Evolutionary conservation across 2,888 invertebrate species (phyloP), one percentile per base, ranked within the genome.

Genomic region (Athalia circularis): DNA sequence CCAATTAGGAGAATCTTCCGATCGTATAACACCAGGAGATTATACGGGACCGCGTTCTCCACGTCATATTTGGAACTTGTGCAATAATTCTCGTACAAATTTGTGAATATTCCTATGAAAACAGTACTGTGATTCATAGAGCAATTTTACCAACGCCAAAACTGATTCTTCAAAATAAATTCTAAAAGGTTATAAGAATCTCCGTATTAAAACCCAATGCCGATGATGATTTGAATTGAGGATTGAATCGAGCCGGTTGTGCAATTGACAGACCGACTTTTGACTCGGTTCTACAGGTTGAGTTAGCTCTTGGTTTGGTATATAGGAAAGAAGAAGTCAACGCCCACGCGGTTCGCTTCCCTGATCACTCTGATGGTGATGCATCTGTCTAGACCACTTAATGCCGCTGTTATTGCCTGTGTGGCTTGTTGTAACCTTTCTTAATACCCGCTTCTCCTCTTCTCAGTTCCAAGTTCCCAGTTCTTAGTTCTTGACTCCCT

Each of bases 271-370:
- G 0, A 29, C 29, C 29, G 29, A 29, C 29, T 29, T 29, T 29
- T 29, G 29, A 29, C 29, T 29, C 29, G 29, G 29, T 29, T 29
- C 29, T 29, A 29, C 29, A 29, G 29, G 29, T 29, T 29, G 29
- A 29, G 29, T 29, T 29, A 29, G 29, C 29, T 29, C 29, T 29
- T 2, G 29, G 29, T 54, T 54, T 8, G 54, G 54, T 8, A 43
- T 43, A 65, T 45, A 65, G 65, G 47, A 48, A 48, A 52, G 68
- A 61, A 78, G 79, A 80, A 82, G 80, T 70, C 77, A 81, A 82
- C 82, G 83, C 82, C 83, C 81, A 83, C 82, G 80, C 79, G 80
- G 70, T 72, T 78, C 72, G 77, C 74, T 68, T 62, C 70, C 70
- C 67, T 72, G 48, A 68, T 74, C 61, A 74, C 52, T 67, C 68